Percentiles rank a stretch among this genome's conserved stretches.
Evolutionary conservation across 2,797 vertebrate species (phyloP).

Genomic region (Tenualosa thibaudeaui): DNA sequence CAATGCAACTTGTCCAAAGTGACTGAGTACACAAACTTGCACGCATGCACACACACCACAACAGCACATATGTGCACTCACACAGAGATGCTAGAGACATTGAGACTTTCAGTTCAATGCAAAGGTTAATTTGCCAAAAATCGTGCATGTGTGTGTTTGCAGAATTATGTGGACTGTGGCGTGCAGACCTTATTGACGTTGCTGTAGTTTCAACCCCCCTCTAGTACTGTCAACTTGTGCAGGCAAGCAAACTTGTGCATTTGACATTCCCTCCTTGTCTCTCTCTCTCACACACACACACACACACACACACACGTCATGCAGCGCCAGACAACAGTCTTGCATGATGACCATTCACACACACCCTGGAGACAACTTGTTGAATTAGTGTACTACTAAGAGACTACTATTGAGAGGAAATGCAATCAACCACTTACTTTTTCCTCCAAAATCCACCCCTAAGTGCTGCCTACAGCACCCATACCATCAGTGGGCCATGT

Average conservation of each 20-base stretch:
- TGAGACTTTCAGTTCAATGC: neutral
- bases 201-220: constrained; percentile 58
- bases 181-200: constrained; percentile 75
- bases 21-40: no score
- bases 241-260: constrained; percentile 20
- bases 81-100: no score
- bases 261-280: neutral
- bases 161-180: constrained; percentile 76
- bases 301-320: neutral
- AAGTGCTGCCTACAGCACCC: no score
- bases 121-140: neutral
- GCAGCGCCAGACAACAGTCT: neutral
- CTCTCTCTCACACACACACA: neutral
- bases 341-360: neutral
- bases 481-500: no score
- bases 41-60: no score
- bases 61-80: no score
- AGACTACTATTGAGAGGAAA: neutral
- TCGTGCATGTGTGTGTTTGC: constrained; percentile 33
- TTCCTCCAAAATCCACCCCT: no score
- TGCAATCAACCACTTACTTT: neutral
- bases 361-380: neutral
- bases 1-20: neutral
- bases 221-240: neutral
- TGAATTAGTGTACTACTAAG: neutral